Evolutionary conservation across 2,888 invertebrate genomes (phyloP), one percentile per base, ranked within the genome.

Genomic region (Venustoraphidia nigricollis): DNA sequence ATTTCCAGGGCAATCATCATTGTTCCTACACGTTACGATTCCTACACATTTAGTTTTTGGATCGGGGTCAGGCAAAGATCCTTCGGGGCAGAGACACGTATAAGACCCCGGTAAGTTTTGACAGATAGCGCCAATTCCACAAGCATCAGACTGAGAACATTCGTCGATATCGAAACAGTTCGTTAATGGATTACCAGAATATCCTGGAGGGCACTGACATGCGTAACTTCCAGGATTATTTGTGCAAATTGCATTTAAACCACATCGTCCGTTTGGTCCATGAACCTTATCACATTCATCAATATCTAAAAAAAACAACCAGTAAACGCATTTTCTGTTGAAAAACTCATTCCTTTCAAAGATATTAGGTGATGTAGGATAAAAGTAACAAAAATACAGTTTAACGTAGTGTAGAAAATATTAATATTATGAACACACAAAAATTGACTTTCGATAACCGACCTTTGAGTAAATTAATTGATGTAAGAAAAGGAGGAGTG

Each of bases 1-100:
- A 69, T 93, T 92, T 57, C 92, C 92, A 34, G 91, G 90, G 65
- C 93, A 93, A 54, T 90, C 85, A 45, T 75, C 74, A 60, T 87
- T 81, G 2, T 63, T 66, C 53, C 75, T 73, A 60, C 93, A 93
- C 34, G 79, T 82, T 10, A 90, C 81, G 54, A 90, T 81, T 59
- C 85, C 86, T 43, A 84, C 81, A 62, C 92, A 92, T 60, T 82
- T 81, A 1, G 82, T 77, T 57, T 78, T 76, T 2, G 91, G 81
- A 66, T 90, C 89, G 8, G 91, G 90, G 66, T 89, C 88, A 11
- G 90, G 81, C 50, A 88, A 70, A 0, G 83, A 82, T 53, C 83
- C 84, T 49, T 83, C 81, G 0, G 90, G 88, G 61, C 93, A 93
- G 55, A 77, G 72, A 60, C 93, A 93, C 13, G 70, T 70, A 62